Conservation (phyloP, 2,888 invertebrate genomes). For the Perizoma affinitatum region DNA sequence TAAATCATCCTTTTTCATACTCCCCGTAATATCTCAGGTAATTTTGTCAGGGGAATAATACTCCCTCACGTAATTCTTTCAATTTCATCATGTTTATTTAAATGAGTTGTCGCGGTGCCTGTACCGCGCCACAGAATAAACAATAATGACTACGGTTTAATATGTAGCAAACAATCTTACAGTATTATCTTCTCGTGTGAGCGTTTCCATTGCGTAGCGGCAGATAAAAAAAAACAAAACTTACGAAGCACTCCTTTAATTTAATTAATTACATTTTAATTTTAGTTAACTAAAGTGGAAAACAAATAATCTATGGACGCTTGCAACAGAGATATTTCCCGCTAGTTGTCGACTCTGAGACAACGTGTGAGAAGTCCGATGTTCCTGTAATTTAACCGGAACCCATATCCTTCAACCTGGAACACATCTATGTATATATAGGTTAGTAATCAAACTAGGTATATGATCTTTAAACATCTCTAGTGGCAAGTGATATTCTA, state of each 20-base stretch:
- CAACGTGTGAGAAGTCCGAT: too few species aligned
- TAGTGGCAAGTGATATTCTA: too few species aligned
- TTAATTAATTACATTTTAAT: too few species aligned
- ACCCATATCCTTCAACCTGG: too few species aligned
- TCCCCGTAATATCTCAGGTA: constrained; percentile 43
- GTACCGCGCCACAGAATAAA: constrained; percentile 14
- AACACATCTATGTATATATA: background rate
- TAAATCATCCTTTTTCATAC: constrained; percentile 21
- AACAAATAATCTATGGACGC: too few species aligned
- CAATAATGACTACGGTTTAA: constrained; percentile 54
- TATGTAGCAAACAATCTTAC: constrained; percentile 72
- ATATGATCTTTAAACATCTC: too few species aligned
- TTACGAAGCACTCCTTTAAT: too few species aligned
- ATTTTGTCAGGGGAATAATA: constrained; percentile 45
- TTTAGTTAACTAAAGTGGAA: too few species aligned
- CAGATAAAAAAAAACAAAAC: too few species aligned
- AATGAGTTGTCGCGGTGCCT: constrained; percentile 59
- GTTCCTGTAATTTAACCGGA: too few species aligned
- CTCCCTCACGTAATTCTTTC: constrained; percentile 70
- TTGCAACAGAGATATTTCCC: background rate
- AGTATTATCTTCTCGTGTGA: constrained; percentile 63
- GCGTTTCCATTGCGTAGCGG: constrained; percentile 48
- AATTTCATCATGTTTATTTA: constrained; percentile 82
- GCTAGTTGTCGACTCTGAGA: too few species aligned
- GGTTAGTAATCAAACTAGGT: background rate